A percentile compares a stretch with the other conserved stretches of the same genome.
These are phyloP conservation scores for Symphodus melops DNA, from an alignment of 2,113 vertebrate genomes.

Conservation along the genomic window DNA sequence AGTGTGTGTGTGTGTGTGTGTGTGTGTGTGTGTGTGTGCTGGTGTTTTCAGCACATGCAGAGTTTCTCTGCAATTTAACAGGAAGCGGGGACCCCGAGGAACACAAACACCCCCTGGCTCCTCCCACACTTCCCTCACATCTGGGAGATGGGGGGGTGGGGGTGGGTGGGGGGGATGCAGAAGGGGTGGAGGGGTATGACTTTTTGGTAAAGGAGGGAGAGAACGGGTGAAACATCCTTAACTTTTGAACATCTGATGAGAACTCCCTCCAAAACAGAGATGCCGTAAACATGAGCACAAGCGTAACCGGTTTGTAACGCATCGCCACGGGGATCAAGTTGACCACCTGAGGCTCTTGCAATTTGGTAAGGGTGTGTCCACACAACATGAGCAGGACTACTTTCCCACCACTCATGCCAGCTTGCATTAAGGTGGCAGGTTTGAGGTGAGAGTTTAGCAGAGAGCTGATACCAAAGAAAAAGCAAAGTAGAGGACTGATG, in stretches of 20 bases:
- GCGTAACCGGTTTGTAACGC: slow-evolving; percentile 57
- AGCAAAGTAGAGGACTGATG: background rate
- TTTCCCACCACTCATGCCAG: slow-evolving; percentile 54
- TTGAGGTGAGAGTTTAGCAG: slow-evolving; percentile 51
- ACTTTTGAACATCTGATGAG: slow-evolving; percentile 9
- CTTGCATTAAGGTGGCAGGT: slow-evolving; percentile 51
- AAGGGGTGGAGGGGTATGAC: background rate
- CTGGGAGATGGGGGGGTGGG: slow-evolving; percentile 44
- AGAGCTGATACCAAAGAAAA: slow-evolving; percentile 36
- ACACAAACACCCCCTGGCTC: slow-evolving; percentile 63
- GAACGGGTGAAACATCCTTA: background rate
- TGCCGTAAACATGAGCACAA: slow-evolving; percentile 46
- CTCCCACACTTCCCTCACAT: slow-evolving; percentile 71
- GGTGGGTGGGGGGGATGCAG: background rate
- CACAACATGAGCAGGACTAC: slow-evolving; percentile 26
- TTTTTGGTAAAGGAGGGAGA: background rate
- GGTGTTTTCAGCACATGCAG: slow-evolving; percentile 57
- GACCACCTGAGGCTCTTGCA: slow-evolving; percentile 52
- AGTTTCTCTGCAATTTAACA: slow-evolving; percentile 55
- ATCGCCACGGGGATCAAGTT: slow-evolving; percentile 43
- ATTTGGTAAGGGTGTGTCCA: slow-evolving; percentile 59
- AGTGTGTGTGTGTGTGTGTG: background rate
- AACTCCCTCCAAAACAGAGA: slow-evolving; percentile 4
- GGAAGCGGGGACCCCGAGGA: slow-evolving; percentile 70
- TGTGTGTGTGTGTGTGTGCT: slow-evolving; percentile 5